A percentile compares a stretch with the other conserved stretches of the same genome.
Evolutionary conservation across 2,888 invertebrate species (phyloP).

Genomic region (Pyrochroa serraticornis): DNA sequence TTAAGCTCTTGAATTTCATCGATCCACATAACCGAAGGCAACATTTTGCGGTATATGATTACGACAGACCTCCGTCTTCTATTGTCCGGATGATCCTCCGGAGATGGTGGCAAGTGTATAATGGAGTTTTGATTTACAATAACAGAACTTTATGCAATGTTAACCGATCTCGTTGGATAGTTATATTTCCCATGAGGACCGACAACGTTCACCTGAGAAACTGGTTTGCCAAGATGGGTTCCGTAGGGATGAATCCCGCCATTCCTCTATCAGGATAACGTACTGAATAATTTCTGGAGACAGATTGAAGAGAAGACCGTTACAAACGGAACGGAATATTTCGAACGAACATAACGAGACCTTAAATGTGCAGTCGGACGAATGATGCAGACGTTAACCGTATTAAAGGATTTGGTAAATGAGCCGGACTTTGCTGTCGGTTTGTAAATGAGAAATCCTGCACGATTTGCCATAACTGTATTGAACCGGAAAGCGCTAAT

Average conservation of each 20-base stretch:
- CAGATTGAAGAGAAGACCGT: slow-evolving; percentile 10
- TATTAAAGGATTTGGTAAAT: slow-evolving; percentile 22
- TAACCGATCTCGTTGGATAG: slow-evolving; percentile 22
- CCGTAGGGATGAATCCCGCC: slow-evolving; percentile 28
- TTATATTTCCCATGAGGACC: slow-evolving; percentile 32
- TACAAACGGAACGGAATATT: slow-evolving; percentile 10
- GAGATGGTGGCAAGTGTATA: slow-evolving; percentile 15
- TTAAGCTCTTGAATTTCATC: no score
- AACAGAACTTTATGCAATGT: slow-evolving; percentile 24
- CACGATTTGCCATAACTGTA: background rate
- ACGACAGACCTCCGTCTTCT: background rate
- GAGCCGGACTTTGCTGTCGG: slow-evolving; percentile 6
- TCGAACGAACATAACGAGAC: slow-evolving; percentile 9
- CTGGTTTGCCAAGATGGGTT: slow-evolving; percentile 31
- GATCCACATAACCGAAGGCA: background rate
- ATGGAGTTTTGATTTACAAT: slow-evolving; percentile 24
- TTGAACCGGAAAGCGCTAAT: no score
- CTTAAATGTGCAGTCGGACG: slow-evolving; percentile 12
- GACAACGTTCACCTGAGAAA: slow-evolving; percentile 30
- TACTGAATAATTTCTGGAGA: slow-evolving; percentile 18
- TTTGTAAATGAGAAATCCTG: slow-evolving; percentile 2
- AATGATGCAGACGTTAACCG: slow-evolving; percentile 11
- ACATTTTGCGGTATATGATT: background rate
- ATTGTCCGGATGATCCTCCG: background rate
- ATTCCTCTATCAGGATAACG: slow-evolving; percentile 24